phyloP scores from a whole-genome alignment of 2,113 vertebrate species.

The Macquaria ambigua region DNA sequence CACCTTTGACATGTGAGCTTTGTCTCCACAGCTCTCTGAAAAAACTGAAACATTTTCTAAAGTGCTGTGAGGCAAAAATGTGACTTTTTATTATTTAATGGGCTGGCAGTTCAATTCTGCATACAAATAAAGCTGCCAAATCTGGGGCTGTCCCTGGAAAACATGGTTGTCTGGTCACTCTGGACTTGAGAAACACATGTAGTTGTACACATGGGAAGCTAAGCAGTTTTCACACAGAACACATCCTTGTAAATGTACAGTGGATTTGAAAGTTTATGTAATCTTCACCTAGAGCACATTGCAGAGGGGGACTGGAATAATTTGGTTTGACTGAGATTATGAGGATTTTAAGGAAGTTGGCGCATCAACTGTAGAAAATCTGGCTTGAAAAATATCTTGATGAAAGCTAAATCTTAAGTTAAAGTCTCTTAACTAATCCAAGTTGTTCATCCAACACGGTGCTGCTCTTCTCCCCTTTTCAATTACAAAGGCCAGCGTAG shows the following conservation, averaged over 20 bases:
- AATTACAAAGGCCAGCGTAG: constrained; percentile 21
- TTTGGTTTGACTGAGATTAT: constrained; percentile 64
- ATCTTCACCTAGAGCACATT: constrained; percentile 17
- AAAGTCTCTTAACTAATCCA: constrained; percentile 54
- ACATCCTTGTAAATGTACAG: not conserved
- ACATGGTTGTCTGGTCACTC: not conserved
- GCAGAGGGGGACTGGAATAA: constrained; percentile 50
- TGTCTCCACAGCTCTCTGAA: not conserved
- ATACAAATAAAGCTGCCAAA: constrained; percentile 3
- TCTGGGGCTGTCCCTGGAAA: not conserved
- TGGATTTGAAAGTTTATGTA: constrained; percentile 31
- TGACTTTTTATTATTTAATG: not conserved
- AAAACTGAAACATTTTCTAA: not conserved
- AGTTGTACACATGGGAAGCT: not conserved
- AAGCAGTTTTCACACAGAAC: not conserved
- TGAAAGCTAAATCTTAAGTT: constrained; percentile 62
- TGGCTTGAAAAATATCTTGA: constrained; percentile 60
- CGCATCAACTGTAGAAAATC: constrained; percentile 44
- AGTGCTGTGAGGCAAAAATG: not conserved
- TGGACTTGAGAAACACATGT: not conserved
- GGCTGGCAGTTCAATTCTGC: not conserved
- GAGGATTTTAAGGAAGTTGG: constrained; percentile 62
- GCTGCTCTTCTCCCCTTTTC: constrained; percentile 37
- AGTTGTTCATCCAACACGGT: constrained; percentile 26
- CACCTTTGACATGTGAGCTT: not conserved